Percentiles rank a stretch among this genome's conserved stretches.
Conservation (phyloP, 2,797 vertebrate species). For the Lagocephalus sceleratus region DNA sequence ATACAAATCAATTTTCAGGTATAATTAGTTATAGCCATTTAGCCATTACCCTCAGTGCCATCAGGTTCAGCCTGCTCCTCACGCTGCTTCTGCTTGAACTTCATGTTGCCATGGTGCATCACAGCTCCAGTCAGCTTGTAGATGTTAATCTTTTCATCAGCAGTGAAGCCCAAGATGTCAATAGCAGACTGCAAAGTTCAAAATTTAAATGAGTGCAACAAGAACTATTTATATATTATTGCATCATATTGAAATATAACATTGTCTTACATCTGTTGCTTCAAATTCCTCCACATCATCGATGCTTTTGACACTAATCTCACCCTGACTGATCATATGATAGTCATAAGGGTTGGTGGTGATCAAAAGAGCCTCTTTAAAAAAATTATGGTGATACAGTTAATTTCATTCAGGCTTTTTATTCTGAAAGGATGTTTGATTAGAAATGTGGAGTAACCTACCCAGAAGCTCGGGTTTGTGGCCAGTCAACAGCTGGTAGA, state of each 20-base stretch:
- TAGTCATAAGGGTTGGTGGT: constrained; percentile 87
- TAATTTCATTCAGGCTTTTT: neutral
- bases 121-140: constrained; percentile 82
- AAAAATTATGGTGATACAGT: too few relatives aligned
- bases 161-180: constrained; percentile 80
- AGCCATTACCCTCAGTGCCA: constrained; percentile 79
- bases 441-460: too few relatives aligned
- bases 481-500: constrained; percentile 86
- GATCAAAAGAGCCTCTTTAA: constrained; percentile 81
- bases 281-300: constrained; percentile 84
- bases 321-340: constrained; percentile 84
- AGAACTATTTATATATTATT: neutral
- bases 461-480: constrained; percentile 81
- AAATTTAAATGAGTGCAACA: too few relatives aligned
- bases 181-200: constrained; percentile 77
- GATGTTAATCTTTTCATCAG: constrained; percentile 77
- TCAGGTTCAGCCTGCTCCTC: constrained; percentile 85
- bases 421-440: neutral
- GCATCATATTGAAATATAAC: too few relatives aligned
- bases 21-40: neutral
- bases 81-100: constrained; percentile 86
- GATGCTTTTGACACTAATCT: constrained; percentile 78
- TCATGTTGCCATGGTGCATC: constrained; percentile 83
- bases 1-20: neutral
- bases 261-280: constrained; percentile 82